Evolutionary conservation across 2,797 vertebrate species (phyloP).

Genomic region (Heliangelus exortis): DNA sequence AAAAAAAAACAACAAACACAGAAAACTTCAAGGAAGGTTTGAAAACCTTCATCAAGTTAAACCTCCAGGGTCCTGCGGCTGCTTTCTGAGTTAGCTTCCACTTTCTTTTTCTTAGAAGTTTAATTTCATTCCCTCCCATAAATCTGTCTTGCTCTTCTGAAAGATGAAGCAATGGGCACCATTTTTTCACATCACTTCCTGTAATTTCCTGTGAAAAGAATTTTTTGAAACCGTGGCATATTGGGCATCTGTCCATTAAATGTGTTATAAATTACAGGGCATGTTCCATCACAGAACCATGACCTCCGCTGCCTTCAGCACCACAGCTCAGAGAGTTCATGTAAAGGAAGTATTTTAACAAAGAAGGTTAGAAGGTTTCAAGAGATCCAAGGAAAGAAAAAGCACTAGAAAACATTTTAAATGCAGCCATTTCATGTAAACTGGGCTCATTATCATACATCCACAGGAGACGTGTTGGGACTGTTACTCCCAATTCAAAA

Average conservation of each 20-base stretch:
- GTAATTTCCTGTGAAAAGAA: neutral
- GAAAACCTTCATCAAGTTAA: neutral
- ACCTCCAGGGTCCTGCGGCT: neutral
- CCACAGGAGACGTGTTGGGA: neutral
- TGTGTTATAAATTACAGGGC: rapidly evolving
- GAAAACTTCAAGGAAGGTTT: neutral
- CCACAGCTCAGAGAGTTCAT: rapidly evolving
- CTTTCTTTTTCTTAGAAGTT: neutral
- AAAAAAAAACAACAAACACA: neutral
- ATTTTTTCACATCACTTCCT: neutral
- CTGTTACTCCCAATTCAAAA: neutral
- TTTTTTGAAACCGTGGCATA: neutral
- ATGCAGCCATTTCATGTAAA: neutral
- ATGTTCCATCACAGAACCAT: neutral
- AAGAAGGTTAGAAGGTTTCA: neutral
- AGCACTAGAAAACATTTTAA: neutral
- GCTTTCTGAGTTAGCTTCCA: neutral
- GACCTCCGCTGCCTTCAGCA: neutral
- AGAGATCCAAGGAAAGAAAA: neutral
- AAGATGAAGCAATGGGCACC: neutral
- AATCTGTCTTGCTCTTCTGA: neutral
- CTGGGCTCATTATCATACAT: neutral
- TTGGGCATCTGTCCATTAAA: neutral
- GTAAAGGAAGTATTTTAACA: neutral
- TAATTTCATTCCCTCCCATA: neutral